Base-by-base conservation (phyloP, 2,797 vertebrate genomes). In the Malacoraja senta region DNA sequence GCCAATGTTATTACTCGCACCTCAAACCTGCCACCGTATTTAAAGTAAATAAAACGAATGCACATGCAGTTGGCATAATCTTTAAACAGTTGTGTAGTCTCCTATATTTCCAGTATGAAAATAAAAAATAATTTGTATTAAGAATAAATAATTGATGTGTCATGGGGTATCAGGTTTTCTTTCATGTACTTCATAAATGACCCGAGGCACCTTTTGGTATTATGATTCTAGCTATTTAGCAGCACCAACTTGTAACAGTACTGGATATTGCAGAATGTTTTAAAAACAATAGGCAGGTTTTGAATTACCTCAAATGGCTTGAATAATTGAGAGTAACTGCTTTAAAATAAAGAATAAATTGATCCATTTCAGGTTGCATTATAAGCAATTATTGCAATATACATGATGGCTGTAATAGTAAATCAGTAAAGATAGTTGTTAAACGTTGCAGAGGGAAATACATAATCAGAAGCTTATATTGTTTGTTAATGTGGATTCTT, bases 161-260 rank as follows among this genome's bases (percentile, higher is more conserved):
- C 90, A 68, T 19, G n/a, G 86, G 63, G 35, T 35, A 90, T 71
- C 63, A 38, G 72, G 38, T 29, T 91, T 72, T 8, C 29, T 53
- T 91, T 91, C 68, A 53, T 58, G 4, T 19, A 76, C 24, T 74
- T 44, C 65, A 35, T 72, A 53, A 53, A 53, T n/a, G 68, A 92
- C 90, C 44, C 19, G 90, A 92, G 90, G 90, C 90, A 92, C 90
- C 71, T 38, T 92, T 92, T 92, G 90, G 90, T 71, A 92, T 91
- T 92, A 91, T 91, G 38, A 92, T 26, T 74, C 65, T 76, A 68
- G 90, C 38, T 92, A 71, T 71, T 58, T 58, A 58, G 90, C 71
- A 92, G 90, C 90, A 76, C 90, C 74, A 53, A 4, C 53, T 53
- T 44, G 44, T 76, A 68, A 92, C 68, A 92, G 71, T 53, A 76